Percentiles rank a stretch among this genome's conserved stretches.
These are phyloP conservation scores for Thalassarche chlororhynchos DNA, from an alignment of 2,113 vertebrate species.

Conservation along the genomic window DNA sequence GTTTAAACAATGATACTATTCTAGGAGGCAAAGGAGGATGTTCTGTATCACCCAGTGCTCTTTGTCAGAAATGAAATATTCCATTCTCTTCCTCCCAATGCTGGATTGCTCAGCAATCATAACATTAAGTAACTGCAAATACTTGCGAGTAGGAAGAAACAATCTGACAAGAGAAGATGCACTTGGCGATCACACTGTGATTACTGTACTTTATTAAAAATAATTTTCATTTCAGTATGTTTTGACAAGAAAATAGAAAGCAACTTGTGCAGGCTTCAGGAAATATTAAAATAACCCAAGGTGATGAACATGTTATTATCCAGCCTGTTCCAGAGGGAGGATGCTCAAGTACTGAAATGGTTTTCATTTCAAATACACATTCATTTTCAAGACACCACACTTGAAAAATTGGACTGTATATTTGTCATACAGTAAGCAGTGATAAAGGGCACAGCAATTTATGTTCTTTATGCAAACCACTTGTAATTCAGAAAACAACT, in stretches of 20 bases:
- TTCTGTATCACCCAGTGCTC: background rate
- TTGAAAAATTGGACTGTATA: slow-evolving; percentile 39
- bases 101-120: background rate
- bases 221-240: slow-evolving; percentile 62
- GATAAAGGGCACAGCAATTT: slow-evolving; percentile 54
- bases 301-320: slow-evolving; percentile 56
- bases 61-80: background rate
- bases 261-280: slow-evolving; percentile 37
- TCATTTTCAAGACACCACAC: slow-evolving; percentile 30
- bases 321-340: slow-evolving; percentile 38
- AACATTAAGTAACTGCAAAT: slow-evolving; percentile 19
- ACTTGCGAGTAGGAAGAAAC: background rate
- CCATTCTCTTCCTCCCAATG: background rate
- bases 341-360: slow-evolving; percentile 39
- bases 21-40: background rate
- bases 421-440: slow-evolving; percentile 35
- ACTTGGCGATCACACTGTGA: slow-evolving; percentile 23
- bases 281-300: slow-evolving; percentile 58
- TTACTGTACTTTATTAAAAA: slow-evolving; percentile 63
- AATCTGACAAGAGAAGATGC: slow-evolving; percentile 31
- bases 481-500: slow-evolving; percentile 51
- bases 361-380: slow-evolving; percentile 55
- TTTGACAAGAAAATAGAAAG: slow-evolving; percentile 69
- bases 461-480: slow-evolving; percentile 32
- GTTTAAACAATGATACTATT: background rate